These are phyloP conservation scores for Varanus salvator DNA, from an alignment of 2,113 vertebrate genomes.

Conservation along the genomic window DNA sequence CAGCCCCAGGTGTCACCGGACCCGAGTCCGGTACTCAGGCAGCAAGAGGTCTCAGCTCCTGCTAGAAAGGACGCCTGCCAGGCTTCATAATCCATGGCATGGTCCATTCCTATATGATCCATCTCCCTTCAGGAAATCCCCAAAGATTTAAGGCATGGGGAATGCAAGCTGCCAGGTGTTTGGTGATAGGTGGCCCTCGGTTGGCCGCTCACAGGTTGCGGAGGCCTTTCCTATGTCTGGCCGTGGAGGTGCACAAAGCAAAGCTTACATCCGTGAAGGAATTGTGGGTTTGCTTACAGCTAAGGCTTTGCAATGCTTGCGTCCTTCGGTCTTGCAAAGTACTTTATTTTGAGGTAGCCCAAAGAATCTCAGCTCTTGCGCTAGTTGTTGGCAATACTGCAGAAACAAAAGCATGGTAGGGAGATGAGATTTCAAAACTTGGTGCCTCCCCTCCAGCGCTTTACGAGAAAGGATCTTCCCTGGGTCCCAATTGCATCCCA, in stretches of 20 bases:
- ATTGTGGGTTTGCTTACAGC: no score
- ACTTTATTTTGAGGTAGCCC: background rate
- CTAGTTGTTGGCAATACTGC: background rate
- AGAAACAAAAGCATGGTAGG: background rate
- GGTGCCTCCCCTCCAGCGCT: no score
- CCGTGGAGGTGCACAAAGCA: background rate
- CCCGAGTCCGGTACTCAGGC: no score
- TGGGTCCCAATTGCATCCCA: fast-evolving
- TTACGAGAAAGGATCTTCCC: fast-evolving
- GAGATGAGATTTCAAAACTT: background rate
- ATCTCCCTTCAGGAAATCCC: no score
- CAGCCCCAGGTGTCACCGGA: no score
- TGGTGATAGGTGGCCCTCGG: background rate
- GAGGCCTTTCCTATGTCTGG: background rate
- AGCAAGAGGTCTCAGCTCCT: no score
- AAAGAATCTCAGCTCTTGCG: background rate
- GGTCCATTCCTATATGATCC: no score
- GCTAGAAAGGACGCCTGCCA: no score
- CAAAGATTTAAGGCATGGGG: background rate
- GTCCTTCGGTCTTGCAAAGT: no score
- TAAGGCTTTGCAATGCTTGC: background rate
- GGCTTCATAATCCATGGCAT: no score
- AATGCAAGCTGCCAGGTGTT: background rate
- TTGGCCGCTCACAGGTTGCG: background rate
- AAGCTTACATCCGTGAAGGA: background rate